A percentile compares a stretch with the other conserved stretches of the same genome.
Evolutionary conservation across 2,888 invertebrate species (phyloP).

Genomic region (Onthophagus sagittarius): DNA sequence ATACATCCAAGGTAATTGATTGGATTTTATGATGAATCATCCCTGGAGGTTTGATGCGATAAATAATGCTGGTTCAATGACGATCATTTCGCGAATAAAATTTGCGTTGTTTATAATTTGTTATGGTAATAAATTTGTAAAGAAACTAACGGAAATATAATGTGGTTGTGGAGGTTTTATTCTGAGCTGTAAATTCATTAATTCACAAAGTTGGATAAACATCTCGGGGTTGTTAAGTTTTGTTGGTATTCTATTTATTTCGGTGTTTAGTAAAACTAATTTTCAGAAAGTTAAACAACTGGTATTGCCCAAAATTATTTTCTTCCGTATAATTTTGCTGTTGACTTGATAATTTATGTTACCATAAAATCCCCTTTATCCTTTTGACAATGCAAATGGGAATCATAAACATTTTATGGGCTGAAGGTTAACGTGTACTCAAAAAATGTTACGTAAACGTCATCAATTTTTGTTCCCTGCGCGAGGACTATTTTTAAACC

Average conservation of each 20-base stretch:
- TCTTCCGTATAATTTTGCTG: background rate
- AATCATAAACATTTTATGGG: background rate
- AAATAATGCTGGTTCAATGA: background rate
- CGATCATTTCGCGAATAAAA: no score
- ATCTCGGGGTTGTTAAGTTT: no score
- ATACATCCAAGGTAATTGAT: background rate
- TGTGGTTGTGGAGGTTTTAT: no score
- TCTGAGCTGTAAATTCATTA: no score
- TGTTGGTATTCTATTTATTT: no score
- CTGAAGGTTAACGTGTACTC: background rate
- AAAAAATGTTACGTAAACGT: background rate
- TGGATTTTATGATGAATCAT: background rate
- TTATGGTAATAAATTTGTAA: no score
- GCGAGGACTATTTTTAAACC: background rate
- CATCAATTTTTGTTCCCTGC: background rate
- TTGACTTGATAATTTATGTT: background rate
- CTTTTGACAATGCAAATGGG: background rate
- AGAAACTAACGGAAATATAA: no score
- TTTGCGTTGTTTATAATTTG: no score
- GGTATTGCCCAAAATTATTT: background rate
- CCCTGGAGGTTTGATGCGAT: background rate
- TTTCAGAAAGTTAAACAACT: no score
- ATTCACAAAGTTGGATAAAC: no score
- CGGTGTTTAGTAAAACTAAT: no score
- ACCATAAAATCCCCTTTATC: background rate